Percentiles rank a stretch among this genome's conserved stretches.
phyloP scores from a whole-genome alignment of 2,888 invertebrate genomes.

The Caenorhabditis virilis region DNA sequence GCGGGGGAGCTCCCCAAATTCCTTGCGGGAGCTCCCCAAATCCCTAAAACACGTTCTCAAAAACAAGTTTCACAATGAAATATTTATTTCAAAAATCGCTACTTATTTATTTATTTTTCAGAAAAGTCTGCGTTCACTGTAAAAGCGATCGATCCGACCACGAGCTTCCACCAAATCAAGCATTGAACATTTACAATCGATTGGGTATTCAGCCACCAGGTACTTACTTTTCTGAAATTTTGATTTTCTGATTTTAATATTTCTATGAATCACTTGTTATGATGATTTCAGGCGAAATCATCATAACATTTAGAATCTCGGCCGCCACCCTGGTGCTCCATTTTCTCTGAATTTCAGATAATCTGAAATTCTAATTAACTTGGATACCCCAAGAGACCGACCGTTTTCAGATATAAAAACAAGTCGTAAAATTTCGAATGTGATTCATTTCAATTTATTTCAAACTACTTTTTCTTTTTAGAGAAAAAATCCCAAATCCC shows the following conservation, averaged over 20 bases:
- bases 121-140: constrained; percentile 68
- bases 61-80: too few relatives aligned
- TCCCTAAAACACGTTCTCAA: too few relatives aligned
- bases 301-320: neutral
- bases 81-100: too few relatives aligned
- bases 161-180: constrained; percentile 63
- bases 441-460: constrained; percentile 1
- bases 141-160: constrained; percentile 64
- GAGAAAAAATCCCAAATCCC: neutral
- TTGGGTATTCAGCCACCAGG: constrained; percentile 65
- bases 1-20: neutral
- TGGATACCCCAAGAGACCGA: too few relatives aligned
- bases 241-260: neutral
- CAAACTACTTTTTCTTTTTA: neutral
- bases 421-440: neutral
- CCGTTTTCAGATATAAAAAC: neutral
- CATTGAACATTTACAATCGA: constrained; percentile 64
- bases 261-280: neutral
- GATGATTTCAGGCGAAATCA: neutral
- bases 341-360: neutral
- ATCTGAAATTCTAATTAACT: neutral
- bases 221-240: constrained; percentile 5
- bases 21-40: too few relatives aligned
- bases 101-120: constrained; percentile 34
- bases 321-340: neutral